Base-by-base conservation (phyloP, 2,113 vertebrate genomes). In the Isurus oxyrinchus region DNA sequence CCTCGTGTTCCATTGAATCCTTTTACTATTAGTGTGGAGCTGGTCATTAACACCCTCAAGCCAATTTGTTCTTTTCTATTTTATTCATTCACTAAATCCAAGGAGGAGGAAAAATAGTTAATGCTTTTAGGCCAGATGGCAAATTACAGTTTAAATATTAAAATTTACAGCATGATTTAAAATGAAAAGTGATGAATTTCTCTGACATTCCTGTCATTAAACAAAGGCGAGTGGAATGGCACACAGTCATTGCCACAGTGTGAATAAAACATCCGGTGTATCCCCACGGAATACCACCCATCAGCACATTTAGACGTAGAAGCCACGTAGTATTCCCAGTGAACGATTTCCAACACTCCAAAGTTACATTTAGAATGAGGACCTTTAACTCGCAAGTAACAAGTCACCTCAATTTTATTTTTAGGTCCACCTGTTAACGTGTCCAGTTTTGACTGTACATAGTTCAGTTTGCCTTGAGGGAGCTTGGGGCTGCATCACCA, bases 61-160 rank as follows among this genome's bases (percentile, higher is more conserved):
- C 5, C 44, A 95, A 25, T 55, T 55, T 19, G 27, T 67, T 94
- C 35, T 95, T 95, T 95, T 95, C n/a, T 63, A 35, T 72, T 95
- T 95, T 95, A 95, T 95, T 95, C 67, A 49, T 95, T 95, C 66
- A 55, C 44, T 95, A 95, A 95, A 72, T 25, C 40, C 25, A 57
- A 57, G 23, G 19, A 67, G 23, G 66, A 35, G 40, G 63, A 95
- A 72, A 91, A n/a, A 59, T 59, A 57, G 53, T 91, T 59, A 57
- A 91, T 10, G 44, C 14, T 72, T 95, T 72, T 31, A 35, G 40
- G 25, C 61, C 25, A 14, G 66, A 23, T 53, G 61, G 66, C 1
- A 53, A 95, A 72, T 95, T 76, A 94, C 40, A 72, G 94, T 72
- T 95, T 95, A 95, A 95, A 95, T 95, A 95, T 72, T 55, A 76